These are phyloP conservation scores for Lithophane semibrunnea DNA, from an alignment of 2,888 invertebrate genomes.

Conservation along the genomic window DNA sequence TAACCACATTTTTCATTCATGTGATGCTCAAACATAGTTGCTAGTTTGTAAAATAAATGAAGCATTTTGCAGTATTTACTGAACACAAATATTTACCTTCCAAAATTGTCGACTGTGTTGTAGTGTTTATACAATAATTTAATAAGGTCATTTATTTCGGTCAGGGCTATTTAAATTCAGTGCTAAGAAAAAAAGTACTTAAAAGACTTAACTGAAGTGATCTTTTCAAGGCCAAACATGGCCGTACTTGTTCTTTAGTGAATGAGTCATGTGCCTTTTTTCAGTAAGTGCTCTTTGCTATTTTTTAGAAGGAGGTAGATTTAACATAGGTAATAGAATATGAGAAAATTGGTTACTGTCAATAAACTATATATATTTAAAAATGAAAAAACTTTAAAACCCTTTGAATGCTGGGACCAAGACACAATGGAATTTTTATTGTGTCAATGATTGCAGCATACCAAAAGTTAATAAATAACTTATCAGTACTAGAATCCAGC, in stretches of 20 bases:
- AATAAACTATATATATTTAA: conserved; percentile 6
- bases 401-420: conserved; percentile 4
- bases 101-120: conserved; percentile 39
- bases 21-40: conserved; percentile 23
- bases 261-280: conserved; percentile 67
- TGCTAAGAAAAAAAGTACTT: conserved; percentile 61
- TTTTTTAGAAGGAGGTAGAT: conserved; percentile 46
- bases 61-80: conserved; percentile 56
- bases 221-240: conserved; percentile 55
- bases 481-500: conserved; percentile 27
- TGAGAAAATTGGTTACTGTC: conserved; percentile 24
- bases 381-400: background rate
- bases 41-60: conserved; percentile 37
- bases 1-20: background rate
- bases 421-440: conserved; percentile 17
- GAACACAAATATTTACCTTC: conserved; percentile 49
- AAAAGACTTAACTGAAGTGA: conserved; percentile 58
- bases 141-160: conserved; percentile 66
- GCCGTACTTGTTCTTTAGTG: conserved; percentile 38
- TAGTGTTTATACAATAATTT: conserved; percentile 50
- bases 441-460: conserved; percentile 24
- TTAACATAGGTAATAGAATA: conserved; percentile 54
- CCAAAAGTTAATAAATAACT: conserved; percentile 18
- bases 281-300: conserved; percentile 61
- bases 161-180: conserved; percentile 63